Evolutionary conservation across 1,140 invertebrate species (phyloP).

Genomic region (Druon quercuslanigerum): DNA sequence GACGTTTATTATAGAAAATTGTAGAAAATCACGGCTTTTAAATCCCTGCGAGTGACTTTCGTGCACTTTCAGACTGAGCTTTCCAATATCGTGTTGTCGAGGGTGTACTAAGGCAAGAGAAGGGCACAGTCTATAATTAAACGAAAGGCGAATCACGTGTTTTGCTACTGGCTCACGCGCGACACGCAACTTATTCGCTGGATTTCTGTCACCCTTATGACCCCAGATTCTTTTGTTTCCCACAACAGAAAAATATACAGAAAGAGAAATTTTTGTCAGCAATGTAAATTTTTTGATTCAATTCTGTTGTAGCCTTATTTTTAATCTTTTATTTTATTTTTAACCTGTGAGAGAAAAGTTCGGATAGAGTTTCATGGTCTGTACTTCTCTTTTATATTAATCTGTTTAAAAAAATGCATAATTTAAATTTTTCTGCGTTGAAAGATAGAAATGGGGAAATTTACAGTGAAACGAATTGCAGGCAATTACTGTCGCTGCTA

Average conservation of each 20-base stretch:
- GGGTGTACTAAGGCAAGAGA: slow-evolving; percentile 52
- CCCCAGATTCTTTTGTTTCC: not conserved
- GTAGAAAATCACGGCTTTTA: slow-evolving; percentile 13
- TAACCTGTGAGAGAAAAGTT: not conserved
- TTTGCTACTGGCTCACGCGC: slow-evolving; percentile 43
- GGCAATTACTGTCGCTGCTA: not conserved
- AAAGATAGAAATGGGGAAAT: not conserved
- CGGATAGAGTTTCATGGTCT: not conserved
- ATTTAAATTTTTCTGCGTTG: not conserved
- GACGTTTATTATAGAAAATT: not conserved
- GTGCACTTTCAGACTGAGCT: slow-evolving; percentile 37
- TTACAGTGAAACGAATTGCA: not conserved
- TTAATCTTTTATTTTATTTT: not conserved
- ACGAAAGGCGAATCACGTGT: slow-evolving; percentile 56
- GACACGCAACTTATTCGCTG: slow-evolving; percentile 47
- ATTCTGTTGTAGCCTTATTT: not conserved
- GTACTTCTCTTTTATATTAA: not conserved
- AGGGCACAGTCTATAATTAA: slow-evolving; percentile 65
- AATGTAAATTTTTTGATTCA: not conserved
- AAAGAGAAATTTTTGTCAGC: not conserved
- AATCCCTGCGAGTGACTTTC: slow-evolving; percentile 23
- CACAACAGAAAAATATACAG: not conserved
- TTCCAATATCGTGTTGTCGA: slow-evolving; percentile 58
- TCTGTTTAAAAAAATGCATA: not conserved
- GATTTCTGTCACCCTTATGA: slow-evolving; percentile 33